Conservation (phyloP, 2,113 vertebrate genomes). For the Ceratotherium simum region DNA sequence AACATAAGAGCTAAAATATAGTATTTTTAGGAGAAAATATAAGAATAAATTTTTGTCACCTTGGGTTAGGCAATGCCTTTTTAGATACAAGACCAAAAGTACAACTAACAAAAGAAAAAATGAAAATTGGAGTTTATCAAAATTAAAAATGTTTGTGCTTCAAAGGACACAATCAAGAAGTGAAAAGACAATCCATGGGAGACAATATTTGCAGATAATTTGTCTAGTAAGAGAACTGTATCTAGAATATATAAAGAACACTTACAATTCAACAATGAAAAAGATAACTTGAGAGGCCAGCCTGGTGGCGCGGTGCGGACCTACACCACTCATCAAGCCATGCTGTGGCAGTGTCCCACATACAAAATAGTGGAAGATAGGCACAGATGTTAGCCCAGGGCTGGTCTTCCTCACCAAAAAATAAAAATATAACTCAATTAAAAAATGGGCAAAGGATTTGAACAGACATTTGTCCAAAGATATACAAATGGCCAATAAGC, state of each 20-base stretch:
- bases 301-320: no score
- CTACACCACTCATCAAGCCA: no score
- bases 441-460: background rate
- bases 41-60: background rate
- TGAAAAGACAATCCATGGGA: background rate
- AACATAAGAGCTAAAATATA: no score
- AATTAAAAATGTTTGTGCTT: background rate
- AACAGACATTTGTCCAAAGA: background rate
- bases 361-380: no score
- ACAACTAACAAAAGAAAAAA: background rate
- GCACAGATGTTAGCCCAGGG: no score
- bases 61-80: background rate
- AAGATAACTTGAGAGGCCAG: background rate
- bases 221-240: background rate
- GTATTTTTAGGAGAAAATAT: background rate
- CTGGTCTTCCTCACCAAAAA: no score
- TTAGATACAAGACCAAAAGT: background rate
- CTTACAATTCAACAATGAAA: background rate
- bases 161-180: background rate
- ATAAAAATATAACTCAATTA: no score
- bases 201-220: background rate
- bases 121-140: background rate
- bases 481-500: background rate
- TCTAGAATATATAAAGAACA: background rate
- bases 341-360: no score